These are phyloP conservation scores for Drosophila tanythrix DNA, from an alignment of 2,888 invertebrate genomes.

Conservation along the genomic window DNA sequence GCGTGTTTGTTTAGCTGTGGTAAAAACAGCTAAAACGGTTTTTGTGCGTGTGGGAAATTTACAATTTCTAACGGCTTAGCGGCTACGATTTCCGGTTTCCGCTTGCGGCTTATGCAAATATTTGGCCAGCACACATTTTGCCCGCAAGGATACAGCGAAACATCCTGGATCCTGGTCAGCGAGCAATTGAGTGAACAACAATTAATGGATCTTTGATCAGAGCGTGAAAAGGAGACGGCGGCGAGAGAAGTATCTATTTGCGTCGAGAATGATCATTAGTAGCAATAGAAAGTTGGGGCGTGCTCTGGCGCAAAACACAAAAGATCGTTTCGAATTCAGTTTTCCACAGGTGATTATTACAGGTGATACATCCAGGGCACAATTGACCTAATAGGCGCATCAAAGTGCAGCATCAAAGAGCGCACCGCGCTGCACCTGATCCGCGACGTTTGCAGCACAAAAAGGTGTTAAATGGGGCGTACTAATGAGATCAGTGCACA, in stretches of 20 bases:
- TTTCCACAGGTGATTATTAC: constrained; percentile 15
- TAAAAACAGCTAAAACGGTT: constrained; percentile 45
- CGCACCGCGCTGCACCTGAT: constrained; percentile 49
- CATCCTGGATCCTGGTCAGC: constrained; percentile 35
- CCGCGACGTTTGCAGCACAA: constrained; percentile 34
- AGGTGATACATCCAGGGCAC: constrained; percentile 21
- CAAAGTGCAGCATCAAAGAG: constrained; percentile 37
- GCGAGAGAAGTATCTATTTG: constrained; percentile 39
- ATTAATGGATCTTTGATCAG: constrained; percentile 75
- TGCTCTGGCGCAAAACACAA: constrained; percentile 44
- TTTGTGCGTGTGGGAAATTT: constrained; percentile 47
- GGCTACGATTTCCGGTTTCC: constrained; percentile 66
- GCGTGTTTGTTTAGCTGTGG: constrained; percentile 63
- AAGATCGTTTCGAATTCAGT: constrained; percentile 28
- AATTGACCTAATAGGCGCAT: constrained; percentile 28
- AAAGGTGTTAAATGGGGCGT: constrained; percentile 84
- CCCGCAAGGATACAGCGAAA: background rate
- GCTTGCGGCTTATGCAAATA: constrained; percentile 72
- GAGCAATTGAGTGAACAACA: constrained; percentile 24
- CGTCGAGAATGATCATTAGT: constrained; percentile 48
- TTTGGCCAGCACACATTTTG: constrained; percentile 45
- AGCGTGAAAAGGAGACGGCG: constrained; percentile 56
- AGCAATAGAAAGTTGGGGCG: constrained; percentile 35
- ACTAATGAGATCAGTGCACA: constrained; percentile 81
- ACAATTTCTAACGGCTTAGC: constrained; percentile 27